A percentile compares a stretch with the other conserved stretches of the same genome.
These are phyloP conservation scores for Phlogophora meticulosa DNA, from an alignment of 2,888 invertebrate genomes.

Conservation along the genomic window DNA sequence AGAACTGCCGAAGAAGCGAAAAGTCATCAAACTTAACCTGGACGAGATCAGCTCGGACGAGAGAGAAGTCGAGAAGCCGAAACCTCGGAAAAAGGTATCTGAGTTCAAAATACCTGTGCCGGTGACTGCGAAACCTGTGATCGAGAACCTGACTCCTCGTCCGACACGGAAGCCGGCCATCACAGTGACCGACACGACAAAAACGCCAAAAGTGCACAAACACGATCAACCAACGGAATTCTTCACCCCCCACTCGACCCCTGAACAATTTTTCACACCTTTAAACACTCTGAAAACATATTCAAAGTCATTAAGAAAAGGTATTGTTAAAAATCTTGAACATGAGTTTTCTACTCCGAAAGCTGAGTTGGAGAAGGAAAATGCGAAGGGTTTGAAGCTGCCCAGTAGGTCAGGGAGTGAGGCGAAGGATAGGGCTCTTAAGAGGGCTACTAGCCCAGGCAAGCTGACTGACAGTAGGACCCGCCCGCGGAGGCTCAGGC, in stretches of 20 bases:
- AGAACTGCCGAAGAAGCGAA: slow-evolving; percentile 79
- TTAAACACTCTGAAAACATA: slow-evolving; percentile 80
- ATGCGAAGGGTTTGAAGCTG: slow-evolving; percentile 31
- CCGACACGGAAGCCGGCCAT: slow-evolving; percentile 69
- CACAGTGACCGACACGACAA: slow-evolving; percentile 66
- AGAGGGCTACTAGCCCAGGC: slow-evolving; percentile 81
- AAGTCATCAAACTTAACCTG: slow-evolving; percentile 78
- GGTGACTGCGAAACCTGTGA: slow-evolving; percentile 70
- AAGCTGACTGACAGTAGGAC: slow-evolving; percentile 68
- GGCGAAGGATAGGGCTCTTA: slow-evolving; percentile 65
- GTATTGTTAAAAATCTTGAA: slow-evolving; percentile 83
- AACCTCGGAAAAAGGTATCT: slow-evolving; percentile 54
- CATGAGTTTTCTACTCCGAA: slow-evolving; percentile 79
- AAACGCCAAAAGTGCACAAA: slow-evolving; percentile 50
- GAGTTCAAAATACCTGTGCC: slow-evolving; percentile 84
- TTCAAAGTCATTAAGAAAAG: slow-evolving; percentile 70
- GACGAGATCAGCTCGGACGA: slow-evolving; percentile 74
- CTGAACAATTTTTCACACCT: slow-evolving; percentile 83
- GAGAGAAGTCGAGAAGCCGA: slow-evolving; percentile 62
- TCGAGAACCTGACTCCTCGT: slow-evolving; percentile 80
- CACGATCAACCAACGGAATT: slow-evolving; percentile 64
- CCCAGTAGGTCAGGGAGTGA: slow-evolving; percentile 36
- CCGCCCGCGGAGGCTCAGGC: slow-evolving; percentile 64
- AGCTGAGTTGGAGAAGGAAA: slow-evolving; percentile 31
- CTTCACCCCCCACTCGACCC: slow-evolving; percentile 77